Conservation (phyloP, 1,140 invertebrate genomes). For the Brachionus manjavacas region DNA sequence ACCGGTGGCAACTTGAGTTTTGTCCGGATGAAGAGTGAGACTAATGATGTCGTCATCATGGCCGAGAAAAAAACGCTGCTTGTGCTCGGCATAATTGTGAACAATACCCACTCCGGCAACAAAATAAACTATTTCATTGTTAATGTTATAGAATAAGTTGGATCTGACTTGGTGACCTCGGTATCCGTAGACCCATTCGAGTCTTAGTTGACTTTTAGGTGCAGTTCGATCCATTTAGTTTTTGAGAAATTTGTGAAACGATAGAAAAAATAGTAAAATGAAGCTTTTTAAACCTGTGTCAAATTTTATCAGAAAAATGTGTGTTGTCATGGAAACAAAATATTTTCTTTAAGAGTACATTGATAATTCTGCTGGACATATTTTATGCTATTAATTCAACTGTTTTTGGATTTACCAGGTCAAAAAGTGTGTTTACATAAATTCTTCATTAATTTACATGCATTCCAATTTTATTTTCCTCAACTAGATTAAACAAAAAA, state of each 20-base stretch:
- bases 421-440: background rate
- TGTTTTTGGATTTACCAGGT: background rate
- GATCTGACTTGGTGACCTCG: conserved; percentile 57
- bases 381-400: background rate
- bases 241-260: background rate
- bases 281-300: background rate
- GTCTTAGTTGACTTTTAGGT: conserved; percentile 39
- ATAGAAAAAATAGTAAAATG: background rate
- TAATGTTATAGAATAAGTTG: conserved; percentile 53
- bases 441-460: background rate
- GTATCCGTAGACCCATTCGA: conserved; percentile 59
- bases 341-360: background rate
- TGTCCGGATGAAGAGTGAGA: conserved; percentile 54
- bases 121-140: conserved; percentile 56
- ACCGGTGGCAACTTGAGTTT: conserved; percentile 53
- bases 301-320: conserved; percentile 18
- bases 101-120: conserved; percentile 58
- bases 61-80: conserved; percentile 56
- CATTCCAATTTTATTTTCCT: too few species aligned
- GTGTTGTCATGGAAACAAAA: conserved; percentile 3
- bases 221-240: conserved; percentile 39
- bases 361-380: background rate
- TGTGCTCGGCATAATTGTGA: conserved; percentile 52
- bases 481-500: too few species aligned
- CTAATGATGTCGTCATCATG: conserved; percentile 59